phyloP scores from a whole-genome alignment of 2,113 vertebrate genomes.

The Aspidoscelis tigris region DNA sequence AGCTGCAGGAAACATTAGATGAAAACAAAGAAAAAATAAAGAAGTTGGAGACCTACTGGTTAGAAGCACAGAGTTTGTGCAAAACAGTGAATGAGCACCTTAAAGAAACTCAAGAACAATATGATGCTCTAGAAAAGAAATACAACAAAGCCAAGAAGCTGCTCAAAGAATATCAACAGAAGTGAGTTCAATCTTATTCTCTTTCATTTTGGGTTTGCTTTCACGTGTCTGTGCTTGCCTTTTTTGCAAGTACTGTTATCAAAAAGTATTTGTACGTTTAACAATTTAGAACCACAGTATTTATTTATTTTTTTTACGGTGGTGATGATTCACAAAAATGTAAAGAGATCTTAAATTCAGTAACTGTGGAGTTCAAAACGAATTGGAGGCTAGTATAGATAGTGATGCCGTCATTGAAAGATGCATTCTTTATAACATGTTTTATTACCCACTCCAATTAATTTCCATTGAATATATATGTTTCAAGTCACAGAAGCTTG shows the following conservation, averaged over 20 bases:
- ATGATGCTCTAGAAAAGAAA: constrained; percentile 90
- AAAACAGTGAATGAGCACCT: constrained; percentile 88
- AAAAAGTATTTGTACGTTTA: neutral
- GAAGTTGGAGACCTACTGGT: constrained; percentile 89
- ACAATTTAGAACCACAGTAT: too few relatives aligned
- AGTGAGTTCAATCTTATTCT: constrained; percentile 76
- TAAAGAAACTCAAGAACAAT: constrained; percentile 85
- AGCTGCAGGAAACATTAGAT: constrained; percentile 84
- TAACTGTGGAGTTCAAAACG: neutral
- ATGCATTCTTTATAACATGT: neutral
- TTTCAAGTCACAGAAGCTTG: neutral
- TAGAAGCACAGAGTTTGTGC: constrained; percentile 89
- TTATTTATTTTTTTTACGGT: too few relatives aligned
- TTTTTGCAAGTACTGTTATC: neutral
- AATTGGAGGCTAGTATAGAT: neutral
- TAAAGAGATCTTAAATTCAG: neutral
- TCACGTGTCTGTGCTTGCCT: neutral
- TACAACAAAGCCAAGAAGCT: constrained; percentile 93
- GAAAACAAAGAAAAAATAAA: constrained; percentile 86
- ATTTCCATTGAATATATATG: neutral
- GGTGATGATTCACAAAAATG: neutral
- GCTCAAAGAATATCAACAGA: constrained; percentile 91
- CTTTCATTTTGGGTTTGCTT: neutral
- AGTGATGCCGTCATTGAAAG: neutral
- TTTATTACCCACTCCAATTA: neutral